Base-by-base conservation (phyloP, 2,888 invertebrate genomes). In the Eupithecia centaureata region DNA sequence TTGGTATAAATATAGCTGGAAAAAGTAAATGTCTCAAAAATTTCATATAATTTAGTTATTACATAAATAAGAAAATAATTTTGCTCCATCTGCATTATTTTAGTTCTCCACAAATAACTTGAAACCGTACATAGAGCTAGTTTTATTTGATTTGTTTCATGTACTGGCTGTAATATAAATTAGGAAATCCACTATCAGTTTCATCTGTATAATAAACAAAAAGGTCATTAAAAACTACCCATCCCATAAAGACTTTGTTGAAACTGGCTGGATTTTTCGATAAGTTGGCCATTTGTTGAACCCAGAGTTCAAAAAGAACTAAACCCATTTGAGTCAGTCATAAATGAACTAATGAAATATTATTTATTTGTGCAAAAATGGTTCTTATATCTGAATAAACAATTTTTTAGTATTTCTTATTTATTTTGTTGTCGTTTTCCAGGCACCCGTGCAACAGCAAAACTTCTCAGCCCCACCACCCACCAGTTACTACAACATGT, bases 401-500 rank as follows among this genome's bases (percentile, higher is more conserved):
- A 38, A 38, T 38, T 13, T 38, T 10, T 33, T 33, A 8, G 10
- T 5, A 33, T 33, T 10, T 10, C 3, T 10, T 38, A 15, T 38
- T 5, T 38, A 15, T 15, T 13, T 38, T 38, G 8, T 15, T 28
- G n/a, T 58, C 28, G 10, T 25, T 71, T n/a, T 64, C 22, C 76
- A 76, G 47, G 42, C 64, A 8, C 74, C 74, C 25, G 66, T 70
- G 32, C 67, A 67, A 57, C 67, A 72, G 68, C 65, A 67, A n/a
- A 65, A 62, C 33, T 74, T 56, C 65, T 28, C 67, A 58, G 79
- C 82, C 2, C 83, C 89, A 0, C 86, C 89, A 0, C 91, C 90
- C 2, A 87, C 85, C 2, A 87, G 84, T 75, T 91, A 90, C 74
- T 92, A 92, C 76, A 91, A 92, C 68, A 91, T 92, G 91, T 93